These are phyloP conservation scores for Zoroaster sp. DNA, from an alignment of 53 echinoderm and acorn worm species.

Conservation along the genomic window DNA sequence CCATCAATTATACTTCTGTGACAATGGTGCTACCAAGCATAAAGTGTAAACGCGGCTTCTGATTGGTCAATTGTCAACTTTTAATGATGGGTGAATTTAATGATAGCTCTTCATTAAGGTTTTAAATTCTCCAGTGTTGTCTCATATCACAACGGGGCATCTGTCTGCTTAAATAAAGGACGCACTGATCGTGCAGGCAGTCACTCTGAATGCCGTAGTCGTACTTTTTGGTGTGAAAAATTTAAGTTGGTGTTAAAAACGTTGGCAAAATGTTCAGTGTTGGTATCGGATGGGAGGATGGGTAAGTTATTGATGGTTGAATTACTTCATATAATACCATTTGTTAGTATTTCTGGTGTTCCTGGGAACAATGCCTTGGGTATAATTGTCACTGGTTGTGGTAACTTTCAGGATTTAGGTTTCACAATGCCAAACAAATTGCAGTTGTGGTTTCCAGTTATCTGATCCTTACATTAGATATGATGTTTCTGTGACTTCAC, in stretches of 20 bases:
- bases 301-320: slow-evolving; percentile 16
- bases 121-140: neutral
- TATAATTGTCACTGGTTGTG: neutral
- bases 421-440: neutral
- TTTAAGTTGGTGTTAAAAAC: neutral
- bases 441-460: neutral
- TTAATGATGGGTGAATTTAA: neutral
- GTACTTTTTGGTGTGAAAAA: neutral
- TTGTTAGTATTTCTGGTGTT: neutral
- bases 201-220: neutral
- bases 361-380: neutral
- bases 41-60: neutral
- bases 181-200: neutral
- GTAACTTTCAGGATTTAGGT: neutral
- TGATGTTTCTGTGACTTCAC: neutral
- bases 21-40: slow-evolving; percentile 1
- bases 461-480: neutral
- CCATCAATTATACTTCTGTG: neutral
- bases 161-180: slow-evolving; percentile 4
- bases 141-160: slow-evolving; percentile 20
- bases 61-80: slow-evolving; percentile 12
- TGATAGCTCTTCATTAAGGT: neutral
- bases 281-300: slow-evolving; percentile 18
- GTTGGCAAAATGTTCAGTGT: neutral
- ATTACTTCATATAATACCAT: neutral